Evolutionary conservation across 2,113 vertebrate species (phyloP).

Genomic region (Rhinoderma darwinii): DNA sequence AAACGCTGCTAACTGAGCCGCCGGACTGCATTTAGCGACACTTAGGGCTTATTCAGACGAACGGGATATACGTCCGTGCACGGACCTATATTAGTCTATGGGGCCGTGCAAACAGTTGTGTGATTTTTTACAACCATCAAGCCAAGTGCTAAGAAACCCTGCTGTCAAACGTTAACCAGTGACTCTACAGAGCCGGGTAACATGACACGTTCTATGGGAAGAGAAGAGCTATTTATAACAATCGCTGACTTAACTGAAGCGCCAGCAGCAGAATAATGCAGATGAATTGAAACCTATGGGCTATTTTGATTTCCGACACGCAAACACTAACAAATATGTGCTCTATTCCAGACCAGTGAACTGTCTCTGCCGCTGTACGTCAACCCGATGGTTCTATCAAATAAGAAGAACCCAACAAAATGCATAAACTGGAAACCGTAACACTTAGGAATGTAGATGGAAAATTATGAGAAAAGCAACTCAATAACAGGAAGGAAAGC

Average conservation of each 20-base stretch:
- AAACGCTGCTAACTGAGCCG: too few species aligned
- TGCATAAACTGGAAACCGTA: not conserved
- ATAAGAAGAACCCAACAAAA: not conserved
- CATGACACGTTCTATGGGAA: conserved; percentile 24
- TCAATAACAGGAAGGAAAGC: not conserved
- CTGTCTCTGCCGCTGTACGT: conserved; percentile 42
- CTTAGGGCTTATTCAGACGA: too few species aligned
- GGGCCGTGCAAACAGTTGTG: too few species aligned
- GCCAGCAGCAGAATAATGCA: conserved; percentile 26
- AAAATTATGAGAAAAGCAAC: not conserved
- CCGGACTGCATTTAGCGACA: too few species aligned
- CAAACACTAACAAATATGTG: conserved; percentile 46
- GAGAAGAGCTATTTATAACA: conserved; percentile 39
- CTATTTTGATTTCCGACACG: conserved; percentile 44
- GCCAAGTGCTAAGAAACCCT: conserved; percentile 5
- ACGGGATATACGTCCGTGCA: too few species aligned
- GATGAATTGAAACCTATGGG: conserved; percentile 44
- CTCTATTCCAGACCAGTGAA: conserved; percentile 53
- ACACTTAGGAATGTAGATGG: not conserved
- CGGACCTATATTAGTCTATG: too few species aligned
- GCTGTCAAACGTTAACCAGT: conserved; percentile 36
- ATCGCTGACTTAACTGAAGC: conserved; percentile 27
- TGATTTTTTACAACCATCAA: too few species aligned
- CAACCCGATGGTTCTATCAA: conserved; percentile 18
- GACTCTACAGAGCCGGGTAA: not conserved